Evolutionary conservation across 2,113 vertebrate species (phyloP), one percentile per base, ranked within the genome.

Genomic region (Empidonax traillii): DNA sequence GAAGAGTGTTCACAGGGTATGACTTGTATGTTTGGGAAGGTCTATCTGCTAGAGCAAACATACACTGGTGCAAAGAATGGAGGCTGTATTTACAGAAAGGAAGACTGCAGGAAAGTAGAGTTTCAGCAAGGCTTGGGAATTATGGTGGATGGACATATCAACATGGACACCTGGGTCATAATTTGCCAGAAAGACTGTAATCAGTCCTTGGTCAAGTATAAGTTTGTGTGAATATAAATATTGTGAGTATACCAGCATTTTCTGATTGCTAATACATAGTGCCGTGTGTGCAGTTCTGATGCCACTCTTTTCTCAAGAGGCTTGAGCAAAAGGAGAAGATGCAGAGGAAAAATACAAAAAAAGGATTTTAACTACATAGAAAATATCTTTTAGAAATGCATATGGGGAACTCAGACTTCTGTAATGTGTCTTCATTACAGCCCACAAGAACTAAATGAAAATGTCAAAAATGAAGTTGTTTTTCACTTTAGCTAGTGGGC

Each of bases 1-100:
- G 46, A 52, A 66, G n/a, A 6, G 4, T 1, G 2, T 31, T 59
- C 13, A 68, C 13, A 11, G 9, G 14, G 13, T 10, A 4, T 3
- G 5, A 24, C 43, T 68, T 86, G 63, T 14, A 13, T 53, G 13
- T 52, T 89, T 71, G 59, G 4, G n/a, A 51, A 91, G 21, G 17
- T 72, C 49, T 83, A 12, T 75, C 43, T 91, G 14, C 62, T 75
- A 24, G 5, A 72, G 20, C 17, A 73, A 30, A 19, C 33, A 10
- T 7, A n/a, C 8, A 6, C 11, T 27, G n/a, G 35, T 9, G 33
- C 7, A 30, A 33, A 21, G 37, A n/a, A 47, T 1, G 5, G 35
- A 81, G 35, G 33, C 20, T 3, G 1, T 14, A 4, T 52, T 67
- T 83, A 15, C 30, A 71, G n/a, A 49, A 79, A 43, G 11, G 10